Evolutionary conservation across 2,888 invertebrate genomes (phyloP), one percentile per base, ranked within the genome.

Genomic region (Meganola albula): DNA sequence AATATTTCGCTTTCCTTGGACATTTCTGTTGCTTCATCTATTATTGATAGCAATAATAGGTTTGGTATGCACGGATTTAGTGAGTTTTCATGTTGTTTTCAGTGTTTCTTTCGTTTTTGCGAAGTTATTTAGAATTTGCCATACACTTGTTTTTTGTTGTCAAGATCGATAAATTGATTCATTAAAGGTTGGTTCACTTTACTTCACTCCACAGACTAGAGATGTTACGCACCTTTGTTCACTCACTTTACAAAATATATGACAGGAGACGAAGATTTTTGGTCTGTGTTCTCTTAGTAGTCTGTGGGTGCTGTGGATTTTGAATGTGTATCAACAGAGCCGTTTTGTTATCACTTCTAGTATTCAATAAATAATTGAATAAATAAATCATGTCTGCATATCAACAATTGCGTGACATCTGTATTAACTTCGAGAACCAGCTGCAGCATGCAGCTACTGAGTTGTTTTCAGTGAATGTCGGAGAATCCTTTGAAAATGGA

Each of bases 401-500:
- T 49, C 67, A 54, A 58, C 52, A 48, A 7, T 53, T 84, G 31
- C 56, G 60, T 42, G 74, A 80, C 28, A 48, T 70, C 1, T 68
- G 80, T 32, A 60, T 49, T 27, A 47, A 49, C 10, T 76, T 84
- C 13, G 72, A 73, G 37, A 54, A 62, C 25, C 69, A 76, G 14
- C 34, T 79, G 20, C 60, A 37, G 2, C 46, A 37, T 8, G 34
- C 56, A 11, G 58, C 69, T 1, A 28, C 48, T 0, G 69, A 72
- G 29, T 42, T 77, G 27, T 69, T 68, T 42, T 53, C 62, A 0
- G 64, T 64, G 0, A 70, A 61, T 61, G 41, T 63, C 0, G 54
- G 55, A 4, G 65, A 67, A 44, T 33, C 56, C 1, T 73, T 69
- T 12, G 79, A 82, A 53, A 69, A 75, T 16, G 44, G 37, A 1